Evolutionary conservation across 2,888 invertebrate genomes (phyloP), one percentile per base, ranked within the genome.

Genomic region (Aleiodes leptofemur): DNA sequence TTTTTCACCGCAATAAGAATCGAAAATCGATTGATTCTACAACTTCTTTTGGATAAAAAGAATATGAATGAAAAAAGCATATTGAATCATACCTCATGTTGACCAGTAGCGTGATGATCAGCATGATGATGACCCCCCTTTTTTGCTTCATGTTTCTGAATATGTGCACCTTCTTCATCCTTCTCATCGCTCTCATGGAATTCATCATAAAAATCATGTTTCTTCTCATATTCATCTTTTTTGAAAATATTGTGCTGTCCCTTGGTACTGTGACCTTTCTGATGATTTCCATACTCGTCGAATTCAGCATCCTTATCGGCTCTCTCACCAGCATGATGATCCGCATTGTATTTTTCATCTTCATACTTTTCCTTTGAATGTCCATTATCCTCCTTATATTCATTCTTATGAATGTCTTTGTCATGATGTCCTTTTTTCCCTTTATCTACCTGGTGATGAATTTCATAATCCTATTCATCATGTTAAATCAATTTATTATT

Each of bases 191-290:
- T 93, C 82, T 94, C 94, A 31, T 94, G 93, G 71, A 93, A 93
- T 86, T 95, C 95, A 83, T 95, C 95, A 82, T 93, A 95, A 90
- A 95, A 95, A 83, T 94, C 94, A 61, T 94, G 93, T 78, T 93
- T 94, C 85, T 95, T 94, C 83, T 94, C 93, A 83, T 93, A 95
- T 83, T 95, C 95, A 80, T 95, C 94, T 83, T 94, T 94, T 84
- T 95, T 94, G 86, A 94, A 94, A 61, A 95, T 91, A 83, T 93
- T 94, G 84, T 95, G 95, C 83, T 93, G 93, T 1, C 95, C 95
- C 86, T 95, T 94, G 0, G 94, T 94, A 86, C 92, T 94, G 87
- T 95, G 94, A 0, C 95, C 95, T 86, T 94, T 94, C 7, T 93
- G 92, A 81, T 94, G 94, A 78, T 94, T 92, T 0, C 94, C 94